These are phyloP conservation scores for Trachelus iudaicus DNA, from an alignment of 2,888 invertebrate species.

Conservation along the genomic window DNA sequence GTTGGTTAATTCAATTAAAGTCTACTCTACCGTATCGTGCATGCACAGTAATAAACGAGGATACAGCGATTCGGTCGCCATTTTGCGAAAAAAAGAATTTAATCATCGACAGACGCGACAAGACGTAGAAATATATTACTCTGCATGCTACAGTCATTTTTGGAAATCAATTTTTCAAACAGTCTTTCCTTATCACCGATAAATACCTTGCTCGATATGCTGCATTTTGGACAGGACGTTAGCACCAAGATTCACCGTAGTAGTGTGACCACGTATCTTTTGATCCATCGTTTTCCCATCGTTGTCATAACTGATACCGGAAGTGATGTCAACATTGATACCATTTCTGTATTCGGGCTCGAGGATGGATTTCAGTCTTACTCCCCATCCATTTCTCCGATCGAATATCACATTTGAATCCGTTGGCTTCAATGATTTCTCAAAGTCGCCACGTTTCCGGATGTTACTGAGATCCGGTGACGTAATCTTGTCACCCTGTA, in stretches of 20 bases:
- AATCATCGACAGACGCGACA: not conserved
- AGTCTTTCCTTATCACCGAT: not conserved
- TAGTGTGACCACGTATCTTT: conserved; percentile 42
- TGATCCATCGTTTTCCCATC: conserved; percentile 23
- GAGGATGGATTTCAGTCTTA: conserved; percentile 16
- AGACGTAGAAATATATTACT: not conserved
- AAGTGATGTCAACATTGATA: not conserved
- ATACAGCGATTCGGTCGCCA: not conserved
- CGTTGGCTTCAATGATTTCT: not conserved
- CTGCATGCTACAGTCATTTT: not conserved
- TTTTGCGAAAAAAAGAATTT: not conserved
- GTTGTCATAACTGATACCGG: conserved; percentile 1
- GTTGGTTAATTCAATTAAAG: not conserved
- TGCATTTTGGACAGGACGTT: conserved; percentile 10
- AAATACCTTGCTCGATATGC: conserved; percentile 20
- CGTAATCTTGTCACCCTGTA: not conserved
- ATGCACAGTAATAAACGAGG: not conserved
- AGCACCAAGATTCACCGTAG: conserved; percentile 47
- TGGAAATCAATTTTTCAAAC: not conserved
- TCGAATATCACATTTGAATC: not conserved
- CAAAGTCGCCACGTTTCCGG: not conserved
- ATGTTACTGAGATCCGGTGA: no score
- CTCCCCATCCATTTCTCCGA: conserved; percentile 16
- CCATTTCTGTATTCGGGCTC: conserved; percentile 11
- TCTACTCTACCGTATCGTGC: conserved; percentile 3